Evolutionary conservation across 2,797 vertebrate species (phyloP).

Genomic region (Pelobates cultripes): DNA sequence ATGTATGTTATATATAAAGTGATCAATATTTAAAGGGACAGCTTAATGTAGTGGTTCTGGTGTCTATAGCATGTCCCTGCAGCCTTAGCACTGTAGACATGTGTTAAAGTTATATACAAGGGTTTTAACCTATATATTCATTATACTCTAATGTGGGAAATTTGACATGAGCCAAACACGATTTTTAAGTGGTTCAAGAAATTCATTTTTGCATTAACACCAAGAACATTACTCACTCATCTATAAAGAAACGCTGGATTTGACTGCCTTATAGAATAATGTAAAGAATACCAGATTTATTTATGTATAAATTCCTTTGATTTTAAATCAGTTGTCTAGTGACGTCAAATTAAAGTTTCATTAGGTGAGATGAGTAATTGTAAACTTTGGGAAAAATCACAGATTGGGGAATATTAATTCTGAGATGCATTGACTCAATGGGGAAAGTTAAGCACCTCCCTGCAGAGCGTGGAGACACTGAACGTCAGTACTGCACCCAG

Average conservation of each 20-base stretch:
- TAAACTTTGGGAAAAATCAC: no score
- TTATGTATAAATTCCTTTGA: background rate
- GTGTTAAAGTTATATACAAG: slow-evolving; percentile 19
- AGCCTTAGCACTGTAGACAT: slow-evolving; percentile 20
- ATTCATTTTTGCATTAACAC: slow-evolving; percentile 30
- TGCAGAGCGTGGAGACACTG: no score
- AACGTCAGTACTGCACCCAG: no score
- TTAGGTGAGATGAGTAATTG: no score
- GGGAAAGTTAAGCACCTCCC: no score
- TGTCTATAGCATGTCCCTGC: no score
- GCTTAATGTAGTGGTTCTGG: no score
- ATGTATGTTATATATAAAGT: background rate
- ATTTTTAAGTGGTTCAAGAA: slow-evolving; percentile 29
- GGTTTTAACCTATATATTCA: slow-evolving; percentile 30
- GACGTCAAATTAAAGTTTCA: background rate
- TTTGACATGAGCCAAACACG: slow-evolving; percentile 37
- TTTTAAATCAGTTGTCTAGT: background rate
- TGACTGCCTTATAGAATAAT: background rate
- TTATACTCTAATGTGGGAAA: background rate
- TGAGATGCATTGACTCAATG: no score
- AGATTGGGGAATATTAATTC: no score
- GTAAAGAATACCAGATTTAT: slow-evolving; percentile 10
- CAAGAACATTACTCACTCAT: slow-evolving; percentile 41
- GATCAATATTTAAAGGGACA: background rate
- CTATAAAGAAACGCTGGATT: background rate